Evolutionary conservation across 2,797 vertebrate genomes (phyloP), one percentile per base, ranked within the genome.

Genomic region (Danio choprae): DNA sequence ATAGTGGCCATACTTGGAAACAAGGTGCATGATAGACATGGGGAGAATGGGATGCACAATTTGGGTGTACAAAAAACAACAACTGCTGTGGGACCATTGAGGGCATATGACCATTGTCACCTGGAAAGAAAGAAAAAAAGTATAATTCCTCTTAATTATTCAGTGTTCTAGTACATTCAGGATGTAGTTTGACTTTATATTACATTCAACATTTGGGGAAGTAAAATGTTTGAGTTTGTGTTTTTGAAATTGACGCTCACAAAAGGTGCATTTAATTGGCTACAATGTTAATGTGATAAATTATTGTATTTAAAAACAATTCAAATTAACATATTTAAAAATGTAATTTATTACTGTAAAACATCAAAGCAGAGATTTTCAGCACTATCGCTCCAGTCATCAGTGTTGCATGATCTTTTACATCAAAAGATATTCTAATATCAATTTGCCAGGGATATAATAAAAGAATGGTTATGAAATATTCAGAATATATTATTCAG

Each of bases 1-100:
- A 95, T 94, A 95, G 94, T 95, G 94, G 94, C 95, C 94, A 95
- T 96, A 96, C 95, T 97, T 95, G 95, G 96, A 95, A 89, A 95
- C 87, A 88, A 94, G 91, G 90, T 90, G 86, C 92, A 89, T 88
- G 87, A 89, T 89, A 92, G 73, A 85, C 89, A 77, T 81, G 58
- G 79, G 69, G 88, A 91, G 87, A 91, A 87, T 81, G 87, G 79
- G 82, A 91, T 64, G 87, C 85, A 89, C 83, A 85, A 73, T 63
- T 44, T 77, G 85, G 78, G 68, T 58, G 44, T 48, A 70, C 64
- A 60, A 79, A 53, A 79, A 65, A 13, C 22, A 56, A 72, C 78
- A 76, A 79, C 29, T 55, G 7, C 46, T 0, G 15, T 48, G 40
- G 58, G 56, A 64, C 59, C 63, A 22, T 7, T 18, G 22, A 22